Conservation (phyloP, 2,113 vertebrate genomes). For the Etia nguti region DNA sequence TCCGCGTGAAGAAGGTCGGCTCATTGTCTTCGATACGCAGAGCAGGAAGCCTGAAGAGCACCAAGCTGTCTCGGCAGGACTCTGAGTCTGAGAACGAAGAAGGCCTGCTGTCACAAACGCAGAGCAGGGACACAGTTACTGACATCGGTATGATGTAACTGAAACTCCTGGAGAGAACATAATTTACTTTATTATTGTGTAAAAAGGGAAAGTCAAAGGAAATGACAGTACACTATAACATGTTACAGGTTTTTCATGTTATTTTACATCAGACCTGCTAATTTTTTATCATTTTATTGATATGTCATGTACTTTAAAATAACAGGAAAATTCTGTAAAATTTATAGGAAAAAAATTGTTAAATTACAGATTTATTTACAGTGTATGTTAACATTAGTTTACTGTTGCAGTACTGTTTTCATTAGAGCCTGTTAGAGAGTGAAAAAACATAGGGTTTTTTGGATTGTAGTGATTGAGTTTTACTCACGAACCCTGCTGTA, state of each 20-base stretch:
- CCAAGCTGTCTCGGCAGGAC: conserved; percentile 96
- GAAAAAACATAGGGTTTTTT: not conserved
- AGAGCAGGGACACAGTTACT: conserved; percentile 98
- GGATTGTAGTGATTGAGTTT: not conserved
- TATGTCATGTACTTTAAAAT: not conserved
- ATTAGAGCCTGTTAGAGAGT: not conserved
- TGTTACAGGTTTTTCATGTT: not conserved
- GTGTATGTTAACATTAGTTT: not conserved
- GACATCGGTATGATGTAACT: conserved; percentile 82
- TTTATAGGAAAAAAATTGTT: not conserved
- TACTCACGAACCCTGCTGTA: too few relatives aligned
- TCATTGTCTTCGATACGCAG: conserved; percentile 95
- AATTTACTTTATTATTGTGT: not conserved
- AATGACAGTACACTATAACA: not conserved
- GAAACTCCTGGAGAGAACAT: not conserved
- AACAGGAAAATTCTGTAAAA: not conserved
- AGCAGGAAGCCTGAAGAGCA: conserved; percentile 98
- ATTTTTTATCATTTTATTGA: not conserved
- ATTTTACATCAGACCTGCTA: not conserved
- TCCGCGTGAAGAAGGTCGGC: conserved; percentile 97
- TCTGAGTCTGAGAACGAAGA: conserved; percentile 98
- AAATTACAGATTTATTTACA: not conserved
- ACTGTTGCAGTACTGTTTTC: not conserved
- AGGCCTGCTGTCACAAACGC: conserved; percentile 92
- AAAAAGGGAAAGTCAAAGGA: not conserved